Percentiles rank a stretch among this genome's conserved stretches.
phyloP scores from a whole-genome alignment of 2,113 vertebrate genomes.

The Lycaon pictus region DNA sequence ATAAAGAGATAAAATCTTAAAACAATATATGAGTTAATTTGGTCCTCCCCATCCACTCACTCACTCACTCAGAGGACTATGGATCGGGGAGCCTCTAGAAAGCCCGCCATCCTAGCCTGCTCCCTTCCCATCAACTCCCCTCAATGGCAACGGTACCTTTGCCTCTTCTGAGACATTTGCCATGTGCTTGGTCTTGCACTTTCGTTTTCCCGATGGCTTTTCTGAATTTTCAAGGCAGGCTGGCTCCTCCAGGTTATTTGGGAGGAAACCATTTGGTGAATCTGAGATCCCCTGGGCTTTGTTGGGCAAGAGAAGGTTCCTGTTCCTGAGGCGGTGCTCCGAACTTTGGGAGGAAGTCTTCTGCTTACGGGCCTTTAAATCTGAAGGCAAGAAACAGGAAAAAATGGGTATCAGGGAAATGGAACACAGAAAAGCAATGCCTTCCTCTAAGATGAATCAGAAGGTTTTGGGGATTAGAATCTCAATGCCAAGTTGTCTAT shows the following conservation, averaged over 20 bases:
- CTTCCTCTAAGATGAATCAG: conserved; percentile 45
- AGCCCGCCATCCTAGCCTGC: background rate
- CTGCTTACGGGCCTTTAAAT: conserved; percentile 88
- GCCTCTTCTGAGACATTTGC: conserved; percentile 90
- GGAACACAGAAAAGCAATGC: background rate
- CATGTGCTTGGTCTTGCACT: conserved; percentile 99
- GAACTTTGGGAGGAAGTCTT: conserved; percentile 83
- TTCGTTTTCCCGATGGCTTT: conserved; percentile 98
- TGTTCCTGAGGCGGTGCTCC: conserved; percentile 85
- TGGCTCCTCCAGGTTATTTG: conserved; percentile 85
- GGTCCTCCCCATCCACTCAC: background rate
- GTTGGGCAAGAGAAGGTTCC: conserved; percentile 83
- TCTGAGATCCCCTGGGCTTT: conserved; percentile 85
- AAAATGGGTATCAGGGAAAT: conserved; percentile 34
- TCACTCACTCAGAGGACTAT: background rate
- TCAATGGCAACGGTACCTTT: conserved; percentile 88
- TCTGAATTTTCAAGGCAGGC: conserved; percentile 89
- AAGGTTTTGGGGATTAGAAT: conserved; percentile 28
- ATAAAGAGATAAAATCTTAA: too few relatives aligned
- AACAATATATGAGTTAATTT: background rate
- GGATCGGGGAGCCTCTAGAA: background rate
- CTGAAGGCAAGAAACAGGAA: conserved; percentile 77
- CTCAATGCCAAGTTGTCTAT: background rate
- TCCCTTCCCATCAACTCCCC: background rate
- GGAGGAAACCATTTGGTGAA: conserved; percentile 88